Percentiles rank a stretch among this genome's conserved stretches.
Evolutionary conservation across 2,888 invertebrate genomes (phyloP).

Genomic region (Hedya salicella): DNA sequence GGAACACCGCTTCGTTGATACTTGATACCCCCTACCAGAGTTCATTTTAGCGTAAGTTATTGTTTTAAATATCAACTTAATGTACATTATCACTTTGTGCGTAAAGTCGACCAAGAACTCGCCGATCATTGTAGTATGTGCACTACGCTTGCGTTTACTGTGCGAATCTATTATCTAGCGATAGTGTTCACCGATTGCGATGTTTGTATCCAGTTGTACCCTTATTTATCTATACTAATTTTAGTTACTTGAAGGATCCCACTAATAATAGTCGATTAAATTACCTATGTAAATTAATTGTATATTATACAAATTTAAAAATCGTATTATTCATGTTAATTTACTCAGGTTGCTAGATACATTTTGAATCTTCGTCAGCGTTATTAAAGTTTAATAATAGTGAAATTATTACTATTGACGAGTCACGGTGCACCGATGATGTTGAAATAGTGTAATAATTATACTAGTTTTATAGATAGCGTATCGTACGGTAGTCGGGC

Average conservation of each 20-base stretch:
- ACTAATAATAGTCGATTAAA: constrained; percentile 66
- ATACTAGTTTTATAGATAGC: constrained; percentile 64
- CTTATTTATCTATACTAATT: constrained; percentile 51
- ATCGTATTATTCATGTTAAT: constrained; percentile 75
- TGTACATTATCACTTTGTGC: constrained; percentile 67
- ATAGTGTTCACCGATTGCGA: constrained; percentile 62
- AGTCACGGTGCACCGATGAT: constrained; percentile 71
- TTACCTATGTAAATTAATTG: constrained; percentile 72
- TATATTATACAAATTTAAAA: constrained; percentile 77
- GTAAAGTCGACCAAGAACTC: constrained; percentile 70
- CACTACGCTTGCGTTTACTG: constrained; percentile 73
- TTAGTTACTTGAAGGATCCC: constrained; percentile 68
- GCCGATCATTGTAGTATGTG: constrained; percentile 66
- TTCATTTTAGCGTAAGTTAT: constrained; percentile 62
- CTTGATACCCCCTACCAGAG: constrained; percentile 65
- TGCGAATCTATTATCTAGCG: constrained; percentile 65
- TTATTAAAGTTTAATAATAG: constrained; percentile 65
- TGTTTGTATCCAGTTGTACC: constrained; percentile 65
- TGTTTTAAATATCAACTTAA: constrained; percentile 58
- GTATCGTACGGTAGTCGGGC: constrained; percentile 36
- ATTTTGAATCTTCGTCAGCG: constrained; percentile 68
- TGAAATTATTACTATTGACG: constrained; percentile 60
- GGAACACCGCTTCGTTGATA: constrained; percentile 69
- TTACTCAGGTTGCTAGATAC: constrained; percentile 80
- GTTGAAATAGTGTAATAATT: constrained; percentile 63